Evolutionary conservation across 2,888 invertebrate species (phyloP), one percentile per base, ranked within the genome.

Genomic region (Drosophila borborema): DNA sequence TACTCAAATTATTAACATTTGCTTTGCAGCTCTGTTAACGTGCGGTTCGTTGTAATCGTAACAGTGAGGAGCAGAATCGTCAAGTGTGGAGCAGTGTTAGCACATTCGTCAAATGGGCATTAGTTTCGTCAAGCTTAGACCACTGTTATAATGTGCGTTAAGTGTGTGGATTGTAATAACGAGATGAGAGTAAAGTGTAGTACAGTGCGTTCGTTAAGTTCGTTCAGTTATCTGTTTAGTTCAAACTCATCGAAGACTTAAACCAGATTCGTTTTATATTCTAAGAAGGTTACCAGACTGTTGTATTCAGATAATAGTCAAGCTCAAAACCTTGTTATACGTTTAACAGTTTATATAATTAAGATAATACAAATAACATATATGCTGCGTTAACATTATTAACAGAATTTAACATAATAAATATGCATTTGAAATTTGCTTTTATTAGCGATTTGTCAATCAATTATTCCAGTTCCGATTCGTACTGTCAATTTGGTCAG

Each of bases 121-220:
- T 12, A 2, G 3, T 3, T 40, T 62, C 80, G 68, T 40, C 51
- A 0, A 41, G 16, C 34, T 60, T 60, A 71, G 68, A 5, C 7
- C 72, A 51, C 4, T 23, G 14, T 5, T 28, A 45, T 28, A 43
- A n/a, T 5, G 2, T 16, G 1, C 49, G 64, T 40, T 41, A 12
- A 41, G 23, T 49, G 10, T 38, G 38, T 38, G 28, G 7, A 51
- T 4, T 12, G 6, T 14, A 14, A 3, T 3, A 28, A 3, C 1
- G 4, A 5, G 14, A 28, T n/a, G 12, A 3, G 2, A 23, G 7
- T 5, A 23, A 7, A 40, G 8, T 40, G 16, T 8, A 3, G 7
- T n/a, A 46, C 14, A 31, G 9, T 12, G 10, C 14, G 9, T 9
- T 9, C 31, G 14, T 31, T 20, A 18, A 43, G 5, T 12, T 45